Conservation (phyloP, 2,113 vertebrate species). For the Heterocephalus glaber region DNA sequence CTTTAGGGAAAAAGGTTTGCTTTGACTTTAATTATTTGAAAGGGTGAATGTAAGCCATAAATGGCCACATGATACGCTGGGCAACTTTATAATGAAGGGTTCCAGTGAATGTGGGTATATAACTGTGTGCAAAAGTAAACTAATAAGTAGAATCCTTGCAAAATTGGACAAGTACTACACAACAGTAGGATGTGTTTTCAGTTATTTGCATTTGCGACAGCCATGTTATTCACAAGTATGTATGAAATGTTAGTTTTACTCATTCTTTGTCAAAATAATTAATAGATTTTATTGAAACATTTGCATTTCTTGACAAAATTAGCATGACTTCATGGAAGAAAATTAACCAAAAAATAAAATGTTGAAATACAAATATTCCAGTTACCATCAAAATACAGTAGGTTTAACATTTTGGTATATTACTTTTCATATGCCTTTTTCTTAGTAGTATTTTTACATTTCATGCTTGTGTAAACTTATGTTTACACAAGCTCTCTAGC, state of each 20-base stretch:
- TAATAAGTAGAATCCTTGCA: background rate
- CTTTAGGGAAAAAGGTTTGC: background rate
- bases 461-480: background rate
- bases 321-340: background rate
- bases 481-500: background rate
- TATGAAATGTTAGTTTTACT: background rate
- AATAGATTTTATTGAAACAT: background rate
- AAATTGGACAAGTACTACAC: background rate
- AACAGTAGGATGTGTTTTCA: background rate
- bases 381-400: background rate
- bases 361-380: background rate
- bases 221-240: background rate
- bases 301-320: background rate
- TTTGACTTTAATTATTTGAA: conserved; percentile 4
- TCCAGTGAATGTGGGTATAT: background rate
- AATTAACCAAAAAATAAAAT: background rate
- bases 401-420: background rate
- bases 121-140: background rate
- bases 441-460: background rate
- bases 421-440: background rate
- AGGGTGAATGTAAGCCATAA: background rate
- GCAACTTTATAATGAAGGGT: background rate
- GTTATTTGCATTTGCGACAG: background rate
- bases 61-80: background rate
- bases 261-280: background rate